A percentile compares a stretch with the other conserved stretches of the same genome.
phyloP scores from a whole-genome alignment of 2,113 vertebrate genomes.

The Bubo bubo region DNA sequence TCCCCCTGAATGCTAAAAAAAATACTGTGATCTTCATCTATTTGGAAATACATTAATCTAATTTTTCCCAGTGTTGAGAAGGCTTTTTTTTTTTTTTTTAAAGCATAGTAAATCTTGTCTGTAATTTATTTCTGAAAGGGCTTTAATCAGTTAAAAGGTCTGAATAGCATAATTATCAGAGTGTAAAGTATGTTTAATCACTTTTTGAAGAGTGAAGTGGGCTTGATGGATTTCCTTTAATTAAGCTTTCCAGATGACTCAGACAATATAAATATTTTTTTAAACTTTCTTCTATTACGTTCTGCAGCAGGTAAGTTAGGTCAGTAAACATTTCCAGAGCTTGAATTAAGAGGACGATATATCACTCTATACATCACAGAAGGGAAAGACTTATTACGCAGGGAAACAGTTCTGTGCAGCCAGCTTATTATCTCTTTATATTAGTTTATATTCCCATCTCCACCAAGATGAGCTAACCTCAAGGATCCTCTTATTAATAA shows the following conservation, averaged over 20 bases:
- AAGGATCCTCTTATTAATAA: not conserved
- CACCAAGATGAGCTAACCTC: not conserved
- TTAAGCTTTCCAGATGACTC: constrained; percentile 17
- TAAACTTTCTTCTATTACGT: not conserved
- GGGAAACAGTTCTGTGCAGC: not conserved
- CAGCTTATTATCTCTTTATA: not conserved
- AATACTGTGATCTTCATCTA: rapidly evolving
- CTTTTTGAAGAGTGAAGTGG: not conserved
- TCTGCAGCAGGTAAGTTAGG: not conserved
- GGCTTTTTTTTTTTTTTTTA: not conserved
- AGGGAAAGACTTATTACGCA: not conserved
- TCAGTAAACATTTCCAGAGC: not conserved
- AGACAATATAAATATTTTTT: constrained; percentile 21
- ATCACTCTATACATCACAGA: not conserved
- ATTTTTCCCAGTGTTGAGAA: not conserved
- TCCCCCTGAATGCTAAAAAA: not conserved
- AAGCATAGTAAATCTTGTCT: not conserved
- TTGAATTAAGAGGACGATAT: not conserved
- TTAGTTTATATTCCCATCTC: not conserved
- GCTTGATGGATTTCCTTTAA: constrained; percentile 27
- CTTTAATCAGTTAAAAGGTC: constrained; percentile 2
- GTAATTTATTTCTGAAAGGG: not conserved
- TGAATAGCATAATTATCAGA: not conserved
- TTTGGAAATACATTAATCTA: not conserved
- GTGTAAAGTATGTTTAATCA: not conserved